Evolutionary conservation across 2,888 invertebrate genomes (phyloP).

Genomic region (Schrankia costaestrigalis): DNA sequence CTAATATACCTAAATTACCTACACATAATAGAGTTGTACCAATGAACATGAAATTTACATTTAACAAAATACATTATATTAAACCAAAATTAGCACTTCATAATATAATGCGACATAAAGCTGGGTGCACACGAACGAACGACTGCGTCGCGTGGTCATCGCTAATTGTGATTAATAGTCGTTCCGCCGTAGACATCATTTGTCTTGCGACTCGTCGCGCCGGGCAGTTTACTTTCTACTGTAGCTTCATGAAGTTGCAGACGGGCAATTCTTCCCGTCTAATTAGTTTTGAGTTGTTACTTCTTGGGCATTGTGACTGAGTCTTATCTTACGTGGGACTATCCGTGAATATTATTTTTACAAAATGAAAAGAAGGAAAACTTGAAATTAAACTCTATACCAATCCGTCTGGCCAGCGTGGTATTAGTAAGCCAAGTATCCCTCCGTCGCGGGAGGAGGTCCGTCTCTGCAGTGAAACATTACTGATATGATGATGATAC

Average conservation of each 20-base stretch:
- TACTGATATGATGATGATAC: too few relatives aligned
- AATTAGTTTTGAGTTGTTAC: too few relatives aligned
- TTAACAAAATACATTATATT: slow-evolving; percentile 16
- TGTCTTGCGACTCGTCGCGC: slow-evolving; percentile 57
- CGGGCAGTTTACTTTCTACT: slow-evolving; percentile 65
- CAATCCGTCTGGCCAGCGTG: too few relatives aligned
- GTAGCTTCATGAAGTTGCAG: slow-evolving; percentile 33
- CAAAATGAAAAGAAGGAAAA: too few relatives aligned
- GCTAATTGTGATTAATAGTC: slow-evolving; percentile 74
- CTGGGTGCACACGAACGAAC: slow-evolving; percentile 38
- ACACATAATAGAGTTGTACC: slow-evolving; percentile 2
- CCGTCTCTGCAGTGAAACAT: too few relatives aligned
- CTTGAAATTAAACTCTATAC: too few relatives aligned
- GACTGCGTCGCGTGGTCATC: slow-evolving; percentile 41
- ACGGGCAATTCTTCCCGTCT: slow-evolving; percentile 39
- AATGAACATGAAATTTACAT: slow-evolving; percentile 7
- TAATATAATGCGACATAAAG: slow-evolving; percentile 36
- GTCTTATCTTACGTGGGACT: too few relatives aligned
- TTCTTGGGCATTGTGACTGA: too few relatives aligned
- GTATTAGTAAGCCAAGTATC: too few relatives aligned
- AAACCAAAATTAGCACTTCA: slow-evolving; percentile 32
- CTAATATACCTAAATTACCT: too few relatives aligned
- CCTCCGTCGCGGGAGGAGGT: too few relatives aligned
- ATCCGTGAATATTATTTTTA: too few relatives aligned
- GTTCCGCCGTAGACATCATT: slow-evolving; percentile 58